Conservation (phyloP, 1,140 invertebrate genomes). For the Macrosteles quadrilineatus region DNA sequence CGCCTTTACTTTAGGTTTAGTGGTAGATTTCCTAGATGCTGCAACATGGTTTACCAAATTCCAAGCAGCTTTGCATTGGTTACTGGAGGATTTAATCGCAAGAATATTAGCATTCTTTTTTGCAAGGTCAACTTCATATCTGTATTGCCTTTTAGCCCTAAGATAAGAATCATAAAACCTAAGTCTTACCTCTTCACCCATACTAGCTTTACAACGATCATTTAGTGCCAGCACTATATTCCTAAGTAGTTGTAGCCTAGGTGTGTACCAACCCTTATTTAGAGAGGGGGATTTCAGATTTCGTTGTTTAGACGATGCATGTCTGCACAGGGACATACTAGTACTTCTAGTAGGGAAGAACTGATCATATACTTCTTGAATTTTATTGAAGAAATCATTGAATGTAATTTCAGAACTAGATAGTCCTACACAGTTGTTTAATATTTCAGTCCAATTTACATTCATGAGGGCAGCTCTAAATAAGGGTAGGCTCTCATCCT, state of each 20-base stretch:
- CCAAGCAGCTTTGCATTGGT: constrained; percentile 12
- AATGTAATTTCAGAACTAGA: neutral
- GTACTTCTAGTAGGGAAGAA: too few species aligned
- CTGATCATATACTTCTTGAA: too few species aligned
- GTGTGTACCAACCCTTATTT: neutral
- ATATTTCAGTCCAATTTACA: neutral
- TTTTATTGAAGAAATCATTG: too few species aligned
- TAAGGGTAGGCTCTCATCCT: neutral
- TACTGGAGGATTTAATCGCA: neutral
- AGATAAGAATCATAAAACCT: neutral
- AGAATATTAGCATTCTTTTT: neutral
- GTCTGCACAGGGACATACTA: neutral
- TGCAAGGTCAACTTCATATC: neutral
- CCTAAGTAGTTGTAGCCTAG: neutral
- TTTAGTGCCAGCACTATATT: too few species aligned
- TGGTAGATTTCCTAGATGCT: too few species aligned
- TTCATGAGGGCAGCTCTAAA: neutral
- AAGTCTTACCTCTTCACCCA: neutral
- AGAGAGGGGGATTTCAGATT: neutral
- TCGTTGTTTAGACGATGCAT: too few species aligned
- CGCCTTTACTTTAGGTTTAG: neutral
- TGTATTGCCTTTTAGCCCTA: neutral
- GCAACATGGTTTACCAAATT: neutral
- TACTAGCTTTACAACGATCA: neutral
- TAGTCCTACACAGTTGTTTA: neutral